A percentile compares a stretch with the other conserved stretches of the same genome.
phyloP scores from a whole-genome alignment of 2,888 invertebrate genomes.

The Tenthredo notha region DNA sequence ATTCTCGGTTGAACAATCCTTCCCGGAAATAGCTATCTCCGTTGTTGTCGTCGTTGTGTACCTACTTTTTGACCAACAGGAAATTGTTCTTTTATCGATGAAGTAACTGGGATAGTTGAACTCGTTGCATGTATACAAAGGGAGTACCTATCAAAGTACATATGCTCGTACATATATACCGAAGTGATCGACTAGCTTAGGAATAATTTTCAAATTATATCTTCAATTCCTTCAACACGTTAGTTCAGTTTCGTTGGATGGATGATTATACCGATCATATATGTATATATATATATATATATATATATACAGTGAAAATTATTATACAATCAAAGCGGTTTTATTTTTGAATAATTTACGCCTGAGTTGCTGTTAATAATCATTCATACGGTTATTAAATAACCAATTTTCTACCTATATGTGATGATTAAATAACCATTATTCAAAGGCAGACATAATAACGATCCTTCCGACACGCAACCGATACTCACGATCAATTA shows the following conservation, averaged over 20 bases:
- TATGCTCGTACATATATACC: background rate
- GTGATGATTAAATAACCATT: background rate
- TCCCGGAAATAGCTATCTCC: conserved; percentile 68
- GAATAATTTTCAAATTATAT: conserved; percentile 27
- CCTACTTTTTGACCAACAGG: conserved; percentile 44
- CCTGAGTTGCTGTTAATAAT: background rate
- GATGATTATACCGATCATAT: background rate
- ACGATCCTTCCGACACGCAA: conserved; percentile 20
- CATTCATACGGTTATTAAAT: background rate
- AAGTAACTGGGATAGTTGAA: conserved; percentile 15
- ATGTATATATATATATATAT: too few species aligned
- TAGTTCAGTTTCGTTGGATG: background rate
- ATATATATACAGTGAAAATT: background rate
- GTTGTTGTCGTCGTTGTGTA: conserved; percentile 34
- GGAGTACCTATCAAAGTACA: background rate
- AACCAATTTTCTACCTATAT: background rate
- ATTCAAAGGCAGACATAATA: background rate
- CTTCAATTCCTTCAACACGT: background rate
- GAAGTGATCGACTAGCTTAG: background rate
- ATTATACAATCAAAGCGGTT: background rate
- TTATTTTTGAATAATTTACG: conserved; percentile 3
- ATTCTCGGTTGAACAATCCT: conserved; percentile 58
- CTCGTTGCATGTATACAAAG: background rate
- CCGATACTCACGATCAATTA: conserved; percentile 30
- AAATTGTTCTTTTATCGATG: conserved; percentile 55